Evolutionary conservation across 2,888 invertebrate species (phyloP).

Genomic region (Junonia oenone): DNA sequence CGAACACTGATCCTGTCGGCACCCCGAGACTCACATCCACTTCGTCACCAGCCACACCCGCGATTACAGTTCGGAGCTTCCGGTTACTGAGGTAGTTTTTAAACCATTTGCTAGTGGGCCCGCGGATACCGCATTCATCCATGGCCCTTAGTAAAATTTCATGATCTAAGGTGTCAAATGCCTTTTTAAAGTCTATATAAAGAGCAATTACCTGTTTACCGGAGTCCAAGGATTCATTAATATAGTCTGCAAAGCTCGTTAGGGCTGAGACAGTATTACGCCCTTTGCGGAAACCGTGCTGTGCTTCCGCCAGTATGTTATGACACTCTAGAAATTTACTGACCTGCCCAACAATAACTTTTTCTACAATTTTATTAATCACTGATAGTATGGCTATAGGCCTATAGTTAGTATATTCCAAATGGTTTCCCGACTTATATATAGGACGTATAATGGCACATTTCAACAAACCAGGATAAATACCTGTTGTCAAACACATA

Average conservation of each 20-base stretch:
- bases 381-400: neutral
- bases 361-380: conserved; percentile 21
- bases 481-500: neutral
- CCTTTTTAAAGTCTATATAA: conserved; percentile 27
- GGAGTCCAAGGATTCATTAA: conserved; percentile 13
- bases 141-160: conserved; percentile 22
- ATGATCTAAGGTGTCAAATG: conserved; percentile 27
- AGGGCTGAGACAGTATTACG: conserved; percentile 16
- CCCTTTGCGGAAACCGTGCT: conserved; percentile 16
- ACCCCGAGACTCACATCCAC: conserved; percentile 15
- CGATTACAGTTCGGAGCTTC: neutral
- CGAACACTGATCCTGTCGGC: conserved; percentile 28
- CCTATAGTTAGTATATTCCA: neutral
- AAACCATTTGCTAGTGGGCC: conserved; percentile 22
- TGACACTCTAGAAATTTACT: conserved; percentile 8
- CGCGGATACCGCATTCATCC: conserved; percentile 28
- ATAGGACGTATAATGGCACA: neutral
- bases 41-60: neutral
- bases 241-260: conserved; percentile 11
- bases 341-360: conserved; percentile 16
- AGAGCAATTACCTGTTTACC: conserved; percentile 11
- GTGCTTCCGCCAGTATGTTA: conserved; percentile 12
- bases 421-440: neutral
- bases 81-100: conserved; percentile 12
- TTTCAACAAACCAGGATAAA: neutral